A percentile compares a stretch with the other conserved stretches of the same genome.
phyloP scores from a whole-genome alignment of 2,888 invertebrate genomes.

The Aspidiotus destructor region DNA sequence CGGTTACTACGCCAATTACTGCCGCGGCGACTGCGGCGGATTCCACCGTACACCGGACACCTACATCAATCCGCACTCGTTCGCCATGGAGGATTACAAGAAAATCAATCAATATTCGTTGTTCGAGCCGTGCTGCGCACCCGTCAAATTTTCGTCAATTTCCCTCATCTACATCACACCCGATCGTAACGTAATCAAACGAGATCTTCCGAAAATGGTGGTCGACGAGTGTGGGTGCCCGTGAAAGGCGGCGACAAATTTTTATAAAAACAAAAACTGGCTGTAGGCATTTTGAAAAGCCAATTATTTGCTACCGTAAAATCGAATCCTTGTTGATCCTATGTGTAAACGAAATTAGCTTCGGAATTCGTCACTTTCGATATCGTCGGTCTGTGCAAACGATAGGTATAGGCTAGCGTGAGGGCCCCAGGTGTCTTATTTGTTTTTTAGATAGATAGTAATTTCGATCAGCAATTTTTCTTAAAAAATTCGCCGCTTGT shows the following conservation, averaged over 20 bases:
- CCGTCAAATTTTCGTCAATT: constrained; percentile 83
- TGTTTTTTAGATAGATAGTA: no score
- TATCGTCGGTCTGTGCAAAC: no score
- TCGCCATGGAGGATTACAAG: constrained; percentile 75
- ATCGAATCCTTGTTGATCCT: no score
- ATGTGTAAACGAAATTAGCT: no score
- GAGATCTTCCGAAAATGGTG: constrained; percentile 90
- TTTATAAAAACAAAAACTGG: no score
- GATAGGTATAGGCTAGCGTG: no score
- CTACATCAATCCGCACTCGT: constrained; percentile 78
- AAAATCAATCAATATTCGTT: constrained; percentile 63
- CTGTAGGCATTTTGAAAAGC: no score
- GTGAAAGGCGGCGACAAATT: constrained; percentile 44
- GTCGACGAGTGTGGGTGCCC: constrained; percentile 94
- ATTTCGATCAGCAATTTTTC: no score
- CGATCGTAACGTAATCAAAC: constrained; percentile 81
- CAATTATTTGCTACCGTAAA: no score
- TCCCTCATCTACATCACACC: constrained; percentile 86
- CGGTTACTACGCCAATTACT: constrained; percentile 89
- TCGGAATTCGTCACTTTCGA: no score
- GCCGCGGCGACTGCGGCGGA: constrained; percentile 76
- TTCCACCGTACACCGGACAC: constrained; percentile 68
- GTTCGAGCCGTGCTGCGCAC: constrained; percentile 85
- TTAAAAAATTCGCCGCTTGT: no score
- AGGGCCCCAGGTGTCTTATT: no score